Conservation (phyloP, 2,797 vertebrate species). For the Vultur gryphus region DNA sequence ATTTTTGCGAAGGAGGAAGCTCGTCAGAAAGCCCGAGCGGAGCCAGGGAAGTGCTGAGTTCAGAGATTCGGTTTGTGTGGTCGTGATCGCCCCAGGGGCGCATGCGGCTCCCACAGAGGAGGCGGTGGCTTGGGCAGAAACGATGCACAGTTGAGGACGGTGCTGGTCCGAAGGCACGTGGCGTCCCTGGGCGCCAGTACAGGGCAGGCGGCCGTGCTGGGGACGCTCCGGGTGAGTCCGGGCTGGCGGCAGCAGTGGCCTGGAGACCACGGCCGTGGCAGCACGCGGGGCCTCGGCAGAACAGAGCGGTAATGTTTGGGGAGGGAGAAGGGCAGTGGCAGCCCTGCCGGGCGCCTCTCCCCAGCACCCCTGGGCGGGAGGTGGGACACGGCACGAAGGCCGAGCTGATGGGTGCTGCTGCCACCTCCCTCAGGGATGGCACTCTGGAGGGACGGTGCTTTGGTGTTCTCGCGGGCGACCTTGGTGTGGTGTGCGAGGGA, state of each 20-base stretch:
- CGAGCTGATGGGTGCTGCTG: background rate
- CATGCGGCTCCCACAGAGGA: background rate
- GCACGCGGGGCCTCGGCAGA: fast-evolving
- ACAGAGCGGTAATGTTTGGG: fast-evolving
- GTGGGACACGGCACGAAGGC: background rate
- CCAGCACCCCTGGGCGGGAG: fast-evolving
- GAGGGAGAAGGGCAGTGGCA: background rate
- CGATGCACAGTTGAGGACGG: fast-evolving
- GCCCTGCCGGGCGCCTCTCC: fast-evolving
- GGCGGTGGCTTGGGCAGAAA: fast-evolving
- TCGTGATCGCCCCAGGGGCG: fast-evolving
- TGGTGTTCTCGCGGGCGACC: fast-evolving
- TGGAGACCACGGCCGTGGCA: fast-evolving
- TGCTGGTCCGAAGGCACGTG: fast-evolving
- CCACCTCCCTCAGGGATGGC: fast-evolving
- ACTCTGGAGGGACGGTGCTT: fast-evolving
- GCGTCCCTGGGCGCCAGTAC: background rate
- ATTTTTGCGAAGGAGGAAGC: background rate
- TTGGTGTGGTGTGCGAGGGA: background rate
- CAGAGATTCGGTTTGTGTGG: background rate
- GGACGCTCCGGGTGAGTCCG: fast-evolving
- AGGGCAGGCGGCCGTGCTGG: fast-evolving
- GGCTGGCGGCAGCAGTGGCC: background rate
- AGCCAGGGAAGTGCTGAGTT: background rate
- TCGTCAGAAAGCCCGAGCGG: background rate